These are phyloP conservation scores for western clawed frog (Xenopus tropicalis) DNA, from an alignment of 2,113 vertebrate species.

Conservation along the genomic window DNA sequence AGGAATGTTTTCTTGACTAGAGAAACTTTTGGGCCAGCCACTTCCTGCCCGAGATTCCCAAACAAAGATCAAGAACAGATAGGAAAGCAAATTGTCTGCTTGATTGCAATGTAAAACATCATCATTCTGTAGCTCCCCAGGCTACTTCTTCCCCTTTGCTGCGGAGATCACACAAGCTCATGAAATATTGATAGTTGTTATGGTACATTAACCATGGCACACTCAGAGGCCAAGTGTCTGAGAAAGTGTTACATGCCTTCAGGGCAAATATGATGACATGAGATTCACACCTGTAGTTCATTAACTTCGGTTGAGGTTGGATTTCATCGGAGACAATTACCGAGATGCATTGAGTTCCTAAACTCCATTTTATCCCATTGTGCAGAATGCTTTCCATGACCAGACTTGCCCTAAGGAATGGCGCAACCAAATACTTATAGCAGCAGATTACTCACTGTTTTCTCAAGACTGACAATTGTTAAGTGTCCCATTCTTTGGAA, in stretches of 20 bases:
- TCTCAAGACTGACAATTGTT: constrained; percentile 29
- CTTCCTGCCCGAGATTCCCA: not conserved
- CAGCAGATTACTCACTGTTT: constrained; percentile 12
- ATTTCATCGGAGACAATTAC: constrained; percentile 54
- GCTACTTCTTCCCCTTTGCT: constrained; percentile 14
- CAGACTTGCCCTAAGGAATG: constrained; percentile 24
- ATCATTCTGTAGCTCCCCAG: not conserved
- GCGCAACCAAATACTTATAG: constrained; percentile 3
- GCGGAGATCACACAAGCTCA: constrained; percentile 5
- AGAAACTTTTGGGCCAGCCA: not conserved
- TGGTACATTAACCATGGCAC: constrained; percentile 49
- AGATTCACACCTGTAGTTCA: constrained; percentile 47
- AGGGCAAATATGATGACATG: constrained; percentile 51
- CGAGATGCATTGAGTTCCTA: constrained; percentile 42
- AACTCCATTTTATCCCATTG: not conserved
- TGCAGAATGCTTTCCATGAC: constrained; percentile 40
- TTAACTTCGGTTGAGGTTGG: constrained; percentile 49
- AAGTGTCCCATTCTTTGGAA: constrained; percentile 35
- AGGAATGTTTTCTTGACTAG: not conserved
- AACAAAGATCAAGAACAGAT: constrained; percentile 22
- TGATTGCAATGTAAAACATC: constrained; percentile 33
- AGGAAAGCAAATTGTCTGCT: constrained; percentile 29
- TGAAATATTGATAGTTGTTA: constrained; percentile 45
- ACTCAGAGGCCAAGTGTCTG: constrained; percentile 49
- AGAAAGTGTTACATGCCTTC: constrained; percentile 48